A percentile compares a stretch with the other conserved stretches of the same genome.
phyloP scores from a whole-genome alignment of 2,797 vertebrate species.

The Alcedo atthis region DNA sequence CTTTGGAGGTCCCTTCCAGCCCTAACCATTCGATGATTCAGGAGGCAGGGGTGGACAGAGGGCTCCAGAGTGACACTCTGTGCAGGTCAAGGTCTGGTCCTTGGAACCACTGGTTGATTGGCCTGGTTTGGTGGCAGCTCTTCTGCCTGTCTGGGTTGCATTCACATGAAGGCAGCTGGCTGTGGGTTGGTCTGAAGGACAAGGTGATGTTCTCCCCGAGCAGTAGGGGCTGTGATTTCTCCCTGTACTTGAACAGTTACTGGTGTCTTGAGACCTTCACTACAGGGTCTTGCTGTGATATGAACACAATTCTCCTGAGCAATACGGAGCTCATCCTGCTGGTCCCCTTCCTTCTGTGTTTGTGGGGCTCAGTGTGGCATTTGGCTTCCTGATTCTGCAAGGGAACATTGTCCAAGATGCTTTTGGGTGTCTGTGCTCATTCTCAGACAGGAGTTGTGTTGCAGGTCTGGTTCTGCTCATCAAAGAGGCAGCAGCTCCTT shows the following conservation, averaged over 20 bases:
- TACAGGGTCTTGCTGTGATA: rapidly evolving
- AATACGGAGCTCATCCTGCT: not conserved
- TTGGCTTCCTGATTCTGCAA: rapidly evolving
- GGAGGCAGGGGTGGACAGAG: not conserved
- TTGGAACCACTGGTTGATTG: not conserved
- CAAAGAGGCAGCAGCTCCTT: not conserved
- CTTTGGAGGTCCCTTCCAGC: no score
- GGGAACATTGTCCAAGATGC: rapidly evolving
- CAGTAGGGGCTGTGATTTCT: not conserved
- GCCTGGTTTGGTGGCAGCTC: not conserved
- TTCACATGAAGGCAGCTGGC: not conserved
- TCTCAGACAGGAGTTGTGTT: no score
- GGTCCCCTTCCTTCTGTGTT: no score
- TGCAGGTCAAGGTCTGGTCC: not conserved
- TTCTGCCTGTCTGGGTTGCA: not conserved
- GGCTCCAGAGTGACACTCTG: not conserved
- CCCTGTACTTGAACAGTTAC: rapidly evolving
- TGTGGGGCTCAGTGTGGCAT: rapidly evolving
- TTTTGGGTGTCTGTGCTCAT: rapidly evolving
- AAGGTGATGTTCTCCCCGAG: not conserved
- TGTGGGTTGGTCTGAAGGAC: not conserved
- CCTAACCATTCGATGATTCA: no score
- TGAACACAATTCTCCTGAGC: not conserved
- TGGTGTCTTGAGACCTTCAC: not conserved
- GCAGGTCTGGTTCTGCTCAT: not conserved